Conservation (phyloP, 2,797 vertebrate genomes). For the Chelidonichthys spinosus region DNA sequence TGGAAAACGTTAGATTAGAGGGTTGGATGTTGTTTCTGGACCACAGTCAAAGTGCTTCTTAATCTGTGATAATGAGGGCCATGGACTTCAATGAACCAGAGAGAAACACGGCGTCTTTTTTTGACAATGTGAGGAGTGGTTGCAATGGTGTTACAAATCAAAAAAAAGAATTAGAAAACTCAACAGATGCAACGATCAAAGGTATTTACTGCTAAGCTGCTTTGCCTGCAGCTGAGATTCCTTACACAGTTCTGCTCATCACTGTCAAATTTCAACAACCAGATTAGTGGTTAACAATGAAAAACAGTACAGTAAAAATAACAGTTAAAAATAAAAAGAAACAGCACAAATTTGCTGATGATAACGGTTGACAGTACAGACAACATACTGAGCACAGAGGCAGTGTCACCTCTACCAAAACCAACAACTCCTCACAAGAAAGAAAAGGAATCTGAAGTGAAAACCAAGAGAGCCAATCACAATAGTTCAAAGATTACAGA, state of each 20-base stretch:
- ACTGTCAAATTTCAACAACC: conserved; percentile 27
- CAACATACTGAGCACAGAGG: conserved; percentile 36
- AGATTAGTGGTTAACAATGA: conserved; percentile 55
- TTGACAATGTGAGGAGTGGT: conserved; percentile 49
- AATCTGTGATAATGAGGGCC: not conserved
- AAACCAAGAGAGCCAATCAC: conserved; percentile 44
- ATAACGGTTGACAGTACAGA: conserved; percentile 30
- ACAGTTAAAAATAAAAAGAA: conserved; percentile 52
- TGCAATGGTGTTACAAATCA: conserved; percentile 40
- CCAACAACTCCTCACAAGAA: conserved; percentile 9
- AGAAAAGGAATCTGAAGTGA: conserved; percentile 27
- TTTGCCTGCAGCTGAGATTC: conserved; percentile 32
- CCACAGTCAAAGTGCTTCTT: conserved; percentile 37
- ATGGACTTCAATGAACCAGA: not conserved
- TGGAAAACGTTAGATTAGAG: conserved; percentile 33
- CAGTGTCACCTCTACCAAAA: conserved; percentile 19
- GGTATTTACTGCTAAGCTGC: conserved; percentile 21
- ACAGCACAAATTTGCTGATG: conserved; percentile 37
- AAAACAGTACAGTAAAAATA: conserved; percentile 48
- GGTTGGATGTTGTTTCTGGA: conserved; percentile 49
- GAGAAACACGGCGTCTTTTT: conserved; percentile 23
- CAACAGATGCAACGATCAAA: conserved; percentile 37
- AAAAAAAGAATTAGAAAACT: not conserved
- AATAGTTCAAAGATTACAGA: conserved; percentile 52
- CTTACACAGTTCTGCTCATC: conserved; percentile 34